Evolutionary conservation across 1,140 invertebrate species (phyloP).

Genomic region (Dufourea novaeangliae): DNA sequence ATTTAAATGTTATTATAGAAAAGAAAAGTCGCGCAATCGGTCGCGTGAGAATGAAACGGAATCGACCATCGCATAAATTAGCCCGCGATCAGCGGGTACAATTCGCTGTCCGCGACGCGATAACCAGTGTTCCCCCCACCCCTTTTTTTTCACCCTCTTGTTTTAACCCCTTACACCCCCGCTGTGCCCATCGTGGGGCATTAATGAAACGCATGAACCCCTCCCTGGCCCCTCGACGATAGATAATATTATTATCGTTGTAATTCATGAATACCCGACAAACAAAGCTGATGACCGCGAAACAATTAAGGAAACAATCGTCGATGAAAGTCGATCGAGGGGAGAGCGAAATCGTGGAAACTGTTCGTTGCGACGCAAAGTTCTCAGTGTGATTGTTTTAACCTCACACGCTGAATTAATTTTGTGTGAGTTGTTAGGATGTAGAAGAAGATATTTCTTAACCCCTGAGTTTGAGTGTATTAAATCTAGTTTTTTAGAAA

Average conservation of each 20-base stretch:
- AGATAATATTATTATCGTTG: conserved; percentile 17
- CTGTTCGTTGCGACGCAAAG: too few species aligned
- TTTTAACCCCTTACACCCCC: background rate
- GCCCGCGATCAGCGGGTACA: background rate
- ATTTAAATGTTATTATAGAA: background rate
- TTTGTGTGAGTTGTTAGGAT: too few species aligned
- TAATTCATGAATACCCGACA: conserved; percentile 32
- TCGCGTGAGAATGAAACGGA: background rate
- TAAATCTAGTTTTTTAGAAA: too few species aligned
- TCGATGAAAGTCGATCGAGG: background rate
- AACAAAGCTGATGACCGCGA: conserved; percentile 24
- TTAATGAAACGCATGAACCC: conserved; percentile 33
- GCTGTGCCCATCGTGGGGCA: background rate
- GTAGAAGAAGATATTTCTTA: too few species aligned
- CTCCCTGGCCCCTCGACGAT: background rate
- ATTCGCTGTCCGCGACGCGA: background rate
- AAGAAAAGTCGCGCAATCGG: background rate
- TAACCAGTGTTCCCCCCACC: background rate
- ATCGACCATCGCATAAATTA: conserved; percentile 9
- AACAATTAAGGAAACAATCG: conserved; percentile 42
- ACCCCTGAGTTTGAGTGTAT: too few species aligned
- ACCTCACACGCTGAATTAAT: too few species aligned
- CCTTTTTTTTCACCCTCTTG: background rate
- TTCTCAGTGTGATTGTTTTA: too few species aligned
- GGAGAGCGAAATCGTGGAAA: conserved; percentile 4